Percentiles rank a stretch among this genome's conserved stretches.
These are phyloP conservation scores for Montipora cactus DNA, from an alignment of 64 coral and sea anemone genomes.

Conservation along the genomic window DNA sequence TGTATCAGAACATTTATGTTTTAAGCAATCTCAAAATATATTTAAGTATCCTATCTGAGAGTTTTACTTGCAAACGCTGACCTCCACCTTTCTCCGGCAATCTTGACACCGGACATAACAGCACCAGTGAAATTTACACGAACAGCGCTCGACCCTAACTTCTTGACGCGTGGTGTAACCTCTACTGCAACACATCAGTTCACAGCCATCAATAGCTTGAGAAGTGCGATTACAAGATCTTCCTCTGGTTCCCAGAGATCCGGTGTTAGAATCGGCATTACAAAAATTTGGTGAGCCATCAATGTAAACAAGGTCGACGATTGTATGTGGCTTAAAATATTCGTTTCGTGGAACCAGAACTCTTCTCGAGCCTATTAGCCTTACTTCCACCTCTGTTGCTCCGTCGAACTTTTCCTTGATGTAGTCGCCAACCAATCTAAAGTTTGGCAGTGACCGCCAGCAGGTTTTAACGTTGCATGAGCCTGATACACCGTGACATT, in stretches of 20 bases:
- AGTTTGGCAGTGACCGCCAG: conserved; percentile 85
- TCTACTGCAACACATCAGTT: conserved; percentile 82
- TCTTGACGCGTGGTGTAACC: conserved; percentile 63
- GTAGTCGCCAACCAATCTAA: conserved; percentile 66
- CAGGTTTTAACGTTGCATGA: conserved; percentile 95
- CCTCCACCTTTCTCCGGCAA: conserved; percentile 73
- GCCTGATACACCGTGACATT: conserved; percentile 97
- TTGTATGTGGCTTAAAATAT: conserved; percentile 83
- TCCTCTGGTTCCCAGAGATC: conserved; percentile 83
- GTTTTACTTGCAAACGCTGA: conserved; percentile 79
- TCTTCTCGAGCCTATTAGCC: conserved; percentile 56
- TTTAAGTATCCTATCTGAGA: neutral
- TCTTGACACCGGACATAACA: conserved; percentile 79
- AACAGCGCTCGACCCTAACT: conserved; percentile 55
- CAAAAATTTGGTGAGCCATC: conserved; percentile 84
- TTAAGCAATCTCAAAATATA: neutral
- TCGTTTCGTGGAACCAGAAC: conserved; percentile 66
- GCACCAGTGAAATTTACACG: conserved; percentile 89
- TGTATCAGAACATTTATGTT: neutral
- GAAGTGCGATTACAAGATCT: conserved; percentile 84
- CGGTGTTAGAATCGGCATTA: conserved; percentile 51
- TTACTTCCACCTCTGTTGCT: conserved; percentile 76
- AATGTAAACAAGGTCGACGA: conserved; percentile 81
- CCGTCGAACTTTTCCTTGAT: conserved; percentile 99
- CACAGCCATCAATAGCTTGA: conserved; percentile 86